Base-by-base conservation (phyloP, 1,140 invertebrate species). In the Phocides pigmalion region DNA sequence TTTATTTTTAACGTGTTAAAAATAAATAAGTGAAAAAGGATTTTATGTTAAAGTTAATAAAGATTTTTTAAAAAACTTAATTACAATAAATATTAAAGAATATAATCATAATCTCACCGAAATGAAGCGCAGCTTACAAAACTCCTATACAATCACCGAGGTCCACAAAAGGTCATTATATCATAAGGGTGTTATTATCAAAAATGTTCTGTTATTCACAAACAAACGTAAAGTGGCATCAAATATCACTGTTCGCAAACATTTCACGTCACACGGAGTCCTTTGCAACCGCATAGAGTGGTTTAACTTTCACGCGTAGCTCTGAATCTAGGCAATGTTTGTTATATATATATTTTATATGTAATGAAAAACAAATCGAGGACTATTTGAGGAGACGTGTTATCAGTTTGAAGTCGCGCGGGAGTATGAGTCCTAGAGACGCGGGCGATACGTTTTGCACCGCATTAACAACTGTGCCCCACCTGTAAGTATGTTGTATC, bases 191-290 rank as follows among this genome's bases (percentile, higher is more conserved):
- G 19, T 46, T 19, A 59, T 19, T 35, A 14, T 61, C 1, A 61
- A 37, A 19, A 46, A 47, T 37, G 32, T 32, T 47, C 44, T 56
- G 15, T 61, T 61, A n/a, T 47, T 35, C 56, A 61, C 56, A 61
- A 17, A 61, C 8, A 47, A 61, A 20, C 44, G 28, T 47, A 61
- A 74, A 76, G 71, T 68, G 46, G 56, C 66, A 64, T 82, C 76
- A 86, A 82, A 80, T 77, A 81, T 67, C 84, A 87, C 86, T 76
- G 66, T 71, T 37, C 39, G 53, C 41, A 71, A 86, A 69, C 84
- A 85, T 86, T 77, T 79, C 84, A 82, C 78, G 71, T 59, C 79
- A 85, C 84, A 80, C 42, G 3, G 32, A 46, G 64, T 76, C 70
- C 76, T 76, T 68, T 68, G 66, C 66, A 61, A 73, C 59, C 72